Conservation (phyloP, 1,140 invertebrate species). For the Drosophila mayri region DNA sequence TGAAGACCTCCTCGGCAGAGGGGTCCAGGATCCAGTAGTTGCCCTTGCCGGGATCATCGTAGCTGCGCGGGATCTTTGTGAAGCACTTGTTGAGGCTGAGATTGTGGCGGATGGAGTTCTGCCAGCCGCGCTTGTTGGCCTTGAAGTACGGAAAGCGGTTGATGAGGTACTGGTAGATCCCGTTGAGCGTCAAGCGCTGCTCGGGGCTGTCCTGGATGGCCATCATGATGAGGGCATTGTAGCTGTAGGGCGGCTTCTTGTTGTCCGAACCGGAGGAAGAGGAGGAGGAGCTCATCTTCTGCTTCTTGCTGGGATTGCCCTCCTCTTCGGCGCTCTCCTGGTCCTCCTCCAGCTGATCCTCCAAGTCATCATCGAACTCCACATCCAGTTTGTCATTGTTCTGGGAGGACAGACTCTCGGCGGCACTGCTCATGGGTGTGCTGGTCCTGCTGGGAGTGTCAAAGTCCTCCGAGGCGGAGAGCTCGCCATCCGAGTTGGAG, state of each 20-base stretch:
- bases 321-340: conserved; percentile 62
- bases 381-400: conserved; percentile 75
- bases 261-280: conserved; percentile 83
- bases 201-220: conserved; percentile 97
- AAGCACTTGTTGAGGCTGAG: conserved; percentile 99
- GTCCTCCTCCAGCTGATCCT: conserved; percentile 68
- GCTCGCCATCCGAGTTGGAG: conserved; percentile 73
- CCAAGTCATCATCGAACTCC: conserved; percentile 70
- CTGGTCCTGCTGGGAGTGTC: conserved; percentile 78
- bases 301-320: conserved; percentile 74
- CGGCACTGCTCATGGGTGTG: conserved; percentile 81
- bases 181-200: conserved; percentile 97
- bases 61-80: conserved; percentile 97
- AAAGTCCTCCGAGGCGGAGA: conserved; percentile 77
- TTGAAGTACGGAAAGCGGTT: conserved; percentile 98
- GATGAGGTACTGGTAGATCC: conserved; percentile 99
- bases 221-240: conserved; percentile 99
- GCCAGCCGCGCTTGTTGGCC: conserved; percentile 99
- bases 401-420: conserved; percentile 66
- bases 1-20: conserved; percentile 98
- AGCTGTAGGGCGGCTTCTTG: conserved; percentile 98
- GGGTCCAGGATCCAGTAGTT: conserved; percentile 99
- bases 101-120: conserved; percentile 99
- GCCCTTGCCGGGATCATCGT: conserved; percentile 97
- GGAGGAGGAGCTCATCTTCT: conserved; percentile 62